These are phyloP conservation scores for Girardinichthys multiradiatus DNA, from an alignment of 2,113 vertebrate species.

Conservation along the genomic window DNA sequence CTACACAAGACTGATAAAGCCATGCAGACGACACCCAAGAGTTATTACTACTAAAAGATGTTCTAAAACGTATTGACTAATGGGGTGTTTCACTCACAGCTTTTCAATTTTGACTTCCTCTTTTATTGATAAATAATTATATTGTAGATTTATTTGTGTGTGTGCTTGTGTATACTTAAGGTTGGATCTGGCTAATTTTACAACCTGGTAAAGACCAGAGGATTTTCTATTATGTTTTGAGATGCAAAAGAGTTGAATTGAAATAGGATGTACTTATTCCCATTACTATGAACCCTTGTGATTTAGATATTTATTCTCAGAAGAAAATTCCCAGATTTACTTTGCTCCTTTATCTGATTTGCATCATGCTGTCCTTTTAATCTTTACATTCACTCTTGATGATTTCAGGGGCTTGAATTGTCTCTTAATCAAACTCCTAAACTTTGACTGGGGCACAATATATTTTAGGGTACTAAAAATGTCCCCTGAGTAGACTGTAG, in stretches of 20 bases:
- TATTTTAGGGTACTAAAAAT: constrained; percentile 11
- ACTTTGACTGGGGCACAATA: constrained; percentile 3
- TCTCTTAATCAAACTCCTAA: constrained; percentile 18
- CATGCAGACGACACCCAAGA: too few relatives aligned
- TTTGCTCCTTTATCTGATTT: neutral
- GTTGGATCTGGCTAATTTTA: too few relatives aligned
- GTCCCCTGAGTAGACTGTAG: constrained; percentile 15
- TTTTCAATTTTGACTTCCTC: too few relatives aligned
- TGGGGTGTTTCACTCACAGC: too few relatives aligned
- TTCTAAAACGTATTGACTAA: too few relatives aligned
- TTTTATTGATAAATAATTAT: too few relatives aligned
- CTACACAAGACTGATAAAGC: too few relatives aligned
- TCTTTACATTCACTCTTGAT: constrained; percentile 1
- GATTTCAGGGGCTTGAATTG: constrained; percentile 1
- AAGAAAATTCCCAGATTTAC: neutral
- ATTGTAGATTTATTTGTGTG: too few relatives aligned
- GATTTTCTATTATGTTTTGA: too few relatives aligned
- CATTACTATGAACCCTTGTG: neutral
- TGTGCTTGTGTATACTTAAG: too few relatives aligned
- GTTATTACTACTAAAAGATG: too few relatives aligned
- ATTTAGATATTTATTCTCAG: neutral
- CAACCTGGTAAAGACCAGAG: too few relatives aligned
- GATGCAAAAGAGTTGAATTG: neutral
- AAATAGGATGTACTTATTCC: neutral
- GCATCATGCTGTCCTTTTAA: constrained; percentile 5